Evolutionary conservation across 2,888 invertebrate species (phyloP).

Genomic region (Amaurobius ferox): DNA sequence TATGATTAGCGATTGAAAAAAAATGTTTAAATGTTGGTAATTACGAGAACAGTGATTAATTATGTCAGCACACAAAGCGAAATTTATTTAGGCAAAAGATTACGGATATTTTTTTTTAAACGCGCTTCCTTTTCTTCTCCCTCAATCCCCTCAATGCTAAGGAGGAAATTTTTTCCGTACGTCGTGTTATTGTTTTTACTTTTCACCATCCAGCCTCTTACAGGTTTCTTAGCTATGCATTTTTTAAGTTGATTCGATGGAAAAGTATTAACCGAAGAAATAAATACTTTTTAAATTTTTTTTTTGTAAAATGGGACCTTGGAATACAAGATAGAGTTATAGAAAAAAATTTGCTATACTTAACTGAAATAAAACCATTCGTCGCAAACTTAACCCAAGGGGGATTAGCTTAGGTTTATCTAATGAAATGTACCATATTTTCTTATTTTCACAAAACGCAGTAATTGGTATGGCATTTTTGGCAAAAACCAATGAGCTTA

Average conservation of each 20-base stretch:
- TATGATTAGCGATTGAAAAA: constrained; percentile 67
- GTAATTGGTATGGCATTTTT: no score
- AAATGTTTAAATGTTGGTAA: constrained; percentile 72
- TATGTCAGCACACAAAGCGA: constrained; percentile 72
- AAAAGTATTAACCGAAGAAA: constrained; percentile 30
- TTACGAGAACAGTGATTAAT: constrained; percentile 72
- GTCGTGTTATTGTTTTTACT: constrained; percentile 36
- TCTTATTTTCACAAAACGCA: no score
- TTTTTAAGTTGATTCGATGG: constrained; percentile 44
- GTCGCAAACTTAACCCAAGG: neutral
- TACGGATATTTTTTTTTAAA: constrained; percentile 54
- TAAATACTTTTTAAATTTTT: constrained; percentile 2
- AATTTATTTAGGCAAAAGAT: constrained; percentile 72
- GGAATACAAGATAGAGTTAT: no score
- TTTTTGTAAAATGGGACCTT: constrained; percentile 22
- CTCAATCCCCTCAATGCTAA: constrained; percentile 15
- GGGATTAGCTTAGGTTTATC: neutral
- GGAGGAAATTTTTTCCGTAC: constrained; percentile 27
- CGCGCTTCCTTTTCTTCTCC: constrained; percentile 52
- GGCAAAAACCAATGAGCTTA: no score
- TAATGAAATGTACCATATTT: no score
- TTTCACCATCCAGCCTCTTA: constrained; percentile 37
- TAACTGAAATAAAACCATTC: no score
- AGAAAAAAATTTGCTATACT: no score
- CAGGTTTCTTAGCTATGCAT: constrained; percentile 9